These are phyloP conservation scores for Pangasius djambal DNA, from an alignment of 2,797 vertebrate species.

Conservation along the genomic window DNA sequence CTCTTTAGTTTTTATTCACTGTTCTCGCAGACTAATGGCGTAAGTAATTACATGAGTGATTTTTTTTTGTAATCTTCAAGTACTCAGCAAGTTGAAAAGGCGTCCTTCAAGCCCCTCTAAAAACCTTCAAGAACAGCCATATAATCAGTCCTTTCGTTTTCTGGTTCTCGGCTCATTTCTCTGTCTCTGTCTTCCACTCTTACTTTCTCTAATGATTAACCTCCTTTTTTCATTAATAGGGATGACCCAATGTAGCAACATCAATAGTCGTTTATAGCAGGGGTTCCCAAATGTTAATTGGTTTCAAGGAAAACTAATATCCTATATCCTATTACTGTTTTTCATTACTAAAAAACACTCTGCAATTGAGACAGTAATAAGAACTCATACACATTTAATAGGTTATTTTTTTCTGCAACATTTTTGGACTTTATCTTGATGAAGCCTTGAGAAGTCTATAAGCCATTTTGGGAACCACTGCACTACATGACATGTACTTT, in stretches of 20 bases:
- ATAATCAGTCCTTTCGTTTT: neutral
- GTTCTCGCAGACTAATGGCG: constrained; percentile 2
- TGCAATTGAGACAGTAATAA: neutral
- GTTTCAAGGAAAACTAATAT: constrained; percentile 4
- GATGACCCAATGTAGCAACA: constrained; percentile 34
- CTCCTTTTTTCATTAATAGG: constrained; percentile 66
- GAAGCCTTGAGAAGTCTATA: neutral
- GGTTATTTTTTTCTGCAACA: neutral
- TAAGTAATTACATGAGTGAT: constrained; percentile 14
- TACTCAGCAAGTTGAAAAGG: constrained; percentile 13
- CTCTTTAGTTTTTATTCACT: constrained; percentile 45
- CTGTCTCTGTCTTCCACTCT: constrained; percentile 55
- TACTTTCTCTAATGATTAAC: constrained; percentile 62
- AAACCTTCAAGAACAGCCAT: constrained; percentile 3
- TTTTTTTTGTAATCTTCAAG: constrained; percentile 1
- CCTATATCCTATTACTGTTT: neutral
- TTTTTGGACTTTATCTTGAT: neutral
- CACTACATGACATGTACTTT: neutral
- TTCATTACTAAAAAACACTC: neutral
- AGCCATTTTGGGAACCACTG: constrained; percentile 29
- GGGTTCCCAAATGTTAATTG: constrained; percentile 36
- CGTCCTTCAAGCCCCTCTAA: neutral
- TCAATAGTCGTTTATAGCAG: constrained; percentile 34
- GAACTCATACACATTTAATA: neutral
- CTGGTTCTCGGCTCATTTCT: constrained; percentile 38